Conservation (phyloP, 1,140 invertebrate species). For the Cryptotermes secundus region DNA sequence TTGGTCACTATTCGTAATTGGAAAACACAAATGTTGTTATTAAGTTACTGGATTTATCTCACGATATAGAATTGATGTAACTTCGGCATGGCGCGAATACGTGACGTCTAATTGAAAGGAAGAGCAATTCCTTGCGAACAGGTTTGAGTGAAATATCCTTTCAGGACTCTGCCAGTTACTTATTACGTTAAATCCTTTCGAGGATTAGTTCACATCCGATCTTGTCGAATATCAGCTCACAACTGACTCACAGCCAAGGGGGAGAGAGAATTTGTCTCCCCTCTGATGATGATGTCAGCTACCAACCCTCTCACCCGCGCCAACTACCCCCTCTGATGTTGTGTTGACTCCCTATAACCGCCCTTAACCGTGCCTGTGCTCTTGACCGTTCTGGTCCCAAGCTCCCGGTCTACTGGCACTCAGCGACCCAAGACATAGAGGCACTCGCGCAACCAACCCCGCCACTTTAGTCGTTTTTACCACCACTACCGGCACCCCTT, state of each 20-base stretch:
- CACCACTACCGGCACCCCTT: neutral
- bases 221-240: neutral
- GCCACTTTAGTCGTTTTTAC: neutral
- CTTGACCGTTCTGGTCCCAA: neutral
- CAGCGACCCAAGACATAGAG: neutral
- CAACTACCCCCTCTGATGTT: neutral
- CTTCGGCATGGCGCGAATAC: too few species aligned
- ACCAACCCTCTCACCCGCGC: neutral
- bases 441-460: neutral
- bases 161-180: neutral
- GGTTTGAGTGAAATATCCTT: neutral
- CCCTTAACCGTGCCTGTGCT: neutral
- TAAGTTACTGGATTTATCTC: neutral
- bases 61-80: neutral
- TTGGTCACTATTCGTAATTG: neutral
- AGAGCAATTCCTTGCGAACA: neutral
- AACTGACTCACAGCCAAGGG: conserved; percentile 8
- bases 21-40: too few species aligned
- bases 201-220: neutral
- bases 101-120: neutral
- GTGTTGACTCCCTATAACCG: neutral
- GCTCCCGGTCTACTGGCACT: neutral
- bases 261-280: neutral
- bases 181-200: neutral
- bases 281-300: neutral